Evolutionary conservation across 1,140 invertebrate species (phyloP), one percentile per base, ranked within the genome.

Genomic region (Stegodyphus dumicola): DNA sequence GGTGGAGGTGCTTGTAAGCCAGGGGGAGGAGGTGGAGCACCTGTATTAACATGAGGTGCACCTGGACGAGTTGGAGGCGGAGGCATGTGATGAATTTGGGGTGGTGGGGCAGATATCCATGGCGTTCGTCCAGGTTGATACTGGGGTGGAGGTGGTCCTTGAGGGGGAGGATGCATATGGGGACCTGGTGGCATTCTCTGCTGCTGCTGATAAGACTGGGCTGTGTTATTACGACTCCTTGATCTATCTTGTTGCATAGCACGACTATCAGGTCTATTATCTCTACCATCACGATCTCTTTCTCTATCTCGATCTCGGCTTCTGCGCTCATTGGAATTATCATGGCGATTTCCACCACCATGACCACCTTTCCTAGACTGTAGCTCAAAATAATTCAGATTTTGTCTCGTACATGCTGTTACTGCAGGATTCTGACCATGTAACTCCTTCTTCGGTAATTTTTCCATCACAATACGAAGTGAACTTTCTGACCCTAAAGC

Each of bases 401-500:
- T 95, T 91, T 97, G 95, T 92, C 98, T 99, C 79, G 95, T 99
- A 60, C 97, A 98, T 90, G 95, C 95, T 18, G 98, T 98, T 56
- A 99, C 98, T 76, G 97, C 94, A 2, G 97, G 97, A 89, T 94
- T 94, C 90, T 99, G 97, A 51, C 98, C 98, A 90, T 99, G 96
- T 13, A 99, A 92, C 89, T 98, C 97, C 90, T 96, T 97, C 90
- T 98, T 97, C 0, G 96, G 94, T 65, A 99, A 92, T 87, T 96
- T 94, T 78, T 99, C 98, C 93, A 99, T 94, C 66, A 97, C 95
- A 83, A 94, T 92, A 85, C 96, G 93, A 88, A 97, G 94, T 86
- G 98, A 99, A 86, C 93, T 93, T 89, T 99, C 98, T 0, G 97
- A 99, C 13, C 95, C 96, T 71, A 99, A 92, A 4, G 96, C 96